Conservation (phyloP, 2,797 vertebrate species). For the Megaceryle alcyon region DNA sequence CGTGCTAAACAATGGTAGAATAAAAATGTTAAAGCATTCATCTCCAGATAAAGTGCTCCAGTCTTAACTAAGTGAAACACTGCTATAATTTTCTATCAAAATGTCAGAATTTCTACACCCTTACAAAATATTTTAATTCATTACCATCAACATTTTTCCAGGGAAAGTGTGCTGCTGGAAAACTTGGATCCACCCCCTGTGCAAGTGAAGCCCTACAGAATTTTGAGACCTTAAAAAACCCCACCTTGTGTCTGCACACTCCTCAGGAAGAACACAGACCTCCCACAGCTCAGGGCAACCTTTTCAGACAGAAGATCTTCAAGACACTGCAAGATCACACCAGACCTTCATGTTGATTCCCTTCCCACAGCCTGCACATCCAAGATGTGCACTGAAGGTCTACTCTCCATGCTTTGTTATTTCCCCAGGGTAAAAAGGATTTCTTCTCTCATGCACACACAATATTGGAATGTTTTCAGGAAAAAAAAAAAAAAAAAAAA, state of each 20-base stretch:
- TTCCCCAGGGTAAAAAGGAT: neutral
- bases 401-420: neutral
- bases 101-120: neutral
- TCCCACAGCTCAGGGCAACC: neutral
- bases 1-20: neutral
- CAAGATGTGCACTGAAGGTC: neutral
- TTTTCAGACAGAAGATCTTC: neutral
- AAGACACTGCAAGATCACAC: neutral
- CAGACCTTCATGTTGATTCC: neutral
- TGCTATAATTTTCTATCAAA: neutral
- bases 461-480: neutral
- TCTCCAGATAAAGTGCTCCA: neutral
- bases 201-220: neutral
- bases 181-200: neutral
- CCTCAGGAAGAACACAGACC: neutral
- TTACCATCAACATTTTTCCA: neutral
- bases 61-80: neutral
- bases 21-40: neutral
- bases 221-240: slow-evolving; percentile 15
- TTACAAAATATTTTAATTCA: neutral
- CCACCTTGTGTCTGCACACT: neutral
- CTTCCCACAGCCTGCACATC: neutral
- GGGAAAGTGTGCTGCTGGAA: neutral
- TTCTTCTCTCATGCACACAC: neutral
- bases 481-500: neutral